Percentiles rank a stretch among this genome's conserved stretches.
Evolutionary conservation across 2,797 vertebrate genomes (phyloP).

Genomic region (Momotus momota): DNA sequence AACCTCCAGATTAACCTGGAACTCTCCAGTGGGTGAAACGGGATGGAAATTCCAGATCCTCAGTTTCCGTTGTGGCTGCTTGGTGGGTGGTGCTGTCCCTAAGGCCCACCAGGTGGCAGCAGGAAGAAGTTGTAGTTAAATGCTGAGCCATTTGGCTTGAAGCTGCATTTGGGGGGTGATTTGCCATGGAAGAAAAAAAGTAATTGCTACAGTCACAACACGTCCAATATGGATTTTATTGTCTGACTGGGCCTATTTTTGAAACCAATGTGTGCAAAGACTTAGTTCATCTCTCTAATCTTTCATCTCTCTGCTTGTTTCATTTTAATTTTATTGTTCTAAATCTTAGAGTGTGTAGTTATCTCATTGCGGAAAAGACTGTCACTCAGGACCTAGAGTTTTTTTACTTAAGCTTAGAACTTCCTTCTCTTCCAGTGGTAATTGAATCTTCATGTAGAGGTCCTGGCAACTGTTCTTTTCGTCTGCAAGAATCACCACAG

Average conservation of each 20-base stretch:
- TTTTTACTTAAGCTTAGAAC: neutral
- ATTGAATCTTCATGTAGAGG: neutral
- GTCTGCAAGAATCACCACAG: neutral
- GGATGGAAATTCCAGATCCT: slow-evolving; percentile 28
- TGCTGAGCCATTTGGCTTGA: neutral
- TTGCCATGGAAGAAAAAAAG: neutral
- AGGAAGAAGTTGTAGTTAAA: neutral
- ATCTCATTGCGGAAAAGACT: neutral
- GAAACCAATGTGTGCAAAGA: fast-evolving
- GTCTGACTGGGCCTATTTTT: neutral
- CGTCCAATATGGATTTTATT: neutral
- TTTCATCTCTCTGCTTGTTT: neutral
- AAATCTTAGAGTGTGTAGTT: neutral
- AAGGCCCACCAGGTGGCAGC: slow-evolving; percentile 74
- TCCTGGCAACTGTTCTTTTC: neutral
- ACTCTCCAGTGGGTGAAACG: neutral
- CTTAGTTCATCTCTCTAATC: fast-evolving
- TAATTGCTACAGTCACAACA: neutral
- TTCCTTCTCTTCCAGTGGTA: neutral
- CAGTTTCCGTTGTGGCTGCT: neutral
- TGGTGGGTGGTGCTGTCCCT: neutral
- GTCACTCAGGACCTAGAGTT: neutral
- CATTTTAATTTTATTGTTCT: fast-evolving
- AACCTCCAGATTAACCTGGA: neutral
- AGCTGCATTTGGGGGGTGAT: neutral